Evolutionary conservation across 2,888 invertebrate genomes (phyloP), one percentile per base, ranked within the genome.

Genomic region (Miltochrista miniata): DNA sequence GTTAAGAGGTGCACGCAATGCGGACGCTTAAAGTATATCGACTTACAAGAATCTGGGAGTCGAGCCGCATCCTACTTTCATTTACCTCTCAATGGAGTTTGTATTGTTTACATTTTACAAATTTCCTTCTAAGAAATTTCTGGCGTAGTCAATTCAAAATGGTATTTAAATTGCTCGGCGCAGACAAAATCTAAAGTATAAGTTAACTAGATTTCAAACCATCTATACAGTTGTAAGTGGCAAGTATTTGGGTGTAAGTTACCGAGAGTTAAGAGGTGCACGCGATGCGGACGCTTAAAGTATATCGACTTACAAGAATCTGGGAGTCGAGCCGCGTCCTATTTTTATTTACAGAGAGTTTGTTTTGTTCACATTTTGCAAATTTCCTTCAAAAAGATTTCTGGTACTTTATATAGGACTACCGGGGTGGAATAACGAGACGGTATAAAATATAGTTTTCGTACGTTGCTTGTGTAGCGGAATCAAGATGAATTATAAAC

Each of bases 241-340:
- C 14, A 41, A 33, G 47, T 35, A 35, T 15, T 29, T 35, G 35
- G 35, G 29, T 34, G 39, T 35, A 18, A 35, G 35, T 44, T 35
- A 44, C 35, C 12, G 31, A 31, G 45, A 14, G 4, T 15, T 13
- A 34, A 40, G 39, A 29, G 34, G 7, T n/a, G 47, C 34, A 29
- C 41, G 33, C 40, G 24, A 40, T 29, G 11, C 29, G 15, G 34
- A 14, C 24, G 9, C 29, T 40, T 34, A 35, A 47, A 34, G n/a
- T 47, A 34, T 30, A 47, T 35, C 35, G 40, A 47, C 35, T 41
- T 41, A 35, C 34, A 24, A 15, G 29, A n/a, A 41, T 29, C 30
- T 4, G 2, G 29, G 8, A 29, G 24, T 24, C 29, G 34, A 5
- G 30, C 14, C 41, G 7, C 18, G 35, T 41, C 24, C 15, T n/a